Evolutionary conservation across 2,113 vertebrate genomes (phyloP).

Genomic region (Hemiscyllium ocellatum): DNA sequence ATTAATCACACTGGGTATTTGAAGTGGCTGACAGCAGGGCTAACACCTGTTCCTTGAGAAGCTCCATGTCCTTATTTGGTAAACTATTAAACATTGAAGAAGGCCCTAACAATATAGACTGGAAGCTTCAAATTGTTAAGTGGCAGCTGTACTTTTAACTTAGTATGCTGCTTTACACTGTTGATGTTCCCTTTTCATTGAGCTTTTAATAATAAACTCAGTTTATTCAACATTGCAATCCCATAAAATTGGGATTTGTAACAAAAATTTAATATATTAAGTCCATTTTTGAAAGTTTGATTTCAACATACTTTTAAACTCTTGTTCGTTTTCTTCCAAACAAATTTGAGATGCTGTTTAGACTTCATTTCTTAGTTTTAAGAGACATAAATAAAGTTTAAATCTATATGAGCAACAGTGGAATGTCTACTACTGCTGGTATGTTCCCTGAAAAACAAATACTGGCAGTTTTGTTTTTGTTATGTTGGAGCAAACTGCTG

Average conservation of each 20-base stretch:
- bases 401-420: neutral
- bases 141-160: neutral
- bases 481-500: neutral
- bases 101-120: neutral
- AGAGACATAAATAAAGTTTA: neutral
- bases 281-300: neutral
- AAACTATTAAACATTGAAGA: neutral
- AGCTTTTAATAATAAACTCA: neutral
- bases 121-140: neutral
- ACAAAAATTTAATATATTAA: neutral
- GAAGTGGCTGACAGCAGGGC: constrained; percentile 19
- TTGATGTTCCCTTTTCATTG: neutral
- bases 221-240: neutral
- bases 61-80: constrained; percentile 28
- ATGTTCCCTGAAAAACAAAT: neutral
- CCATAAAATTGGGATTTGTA: neutral
- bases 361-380: neutral
- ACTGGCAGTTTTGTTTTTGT: neutral
- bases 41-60: constrained; percentile 21
- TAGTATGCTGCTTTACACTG: neutral
- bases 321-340: neutral
- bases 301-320: neutral
- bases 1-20: constrained; percentile 18
- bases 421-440: neutral
- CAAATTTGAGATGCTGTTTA: neutral